phyloP scores from a whole-genome alignment of 2,797 vertebrate genomes.

The Alosa sapidissima region DNA sequence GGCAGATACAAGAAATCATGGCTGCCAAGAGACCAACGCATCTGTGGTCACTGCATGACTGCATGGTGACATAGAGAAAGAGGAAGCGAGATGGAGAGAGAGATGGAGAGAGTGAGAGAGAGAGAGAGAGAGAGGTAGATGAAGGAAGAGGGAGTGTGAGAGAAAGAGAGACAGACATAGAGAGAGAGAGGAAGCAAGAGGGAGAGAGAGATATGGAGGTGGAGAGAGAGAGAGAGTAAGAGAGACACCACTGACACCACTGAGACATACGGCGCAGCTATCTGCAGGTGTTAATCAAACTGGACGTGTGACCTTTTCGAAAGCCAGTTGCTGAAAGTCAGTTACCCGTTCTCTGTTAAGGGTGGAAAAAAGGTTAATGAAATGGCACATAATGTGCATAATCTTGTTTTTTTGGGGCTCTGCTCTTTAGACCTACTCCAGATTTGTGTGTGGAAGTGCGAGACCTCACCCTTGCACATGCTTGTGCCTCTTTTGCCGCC shows the following conservation, averaged over 20 bases:
- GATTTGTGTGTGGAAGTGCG: not conserved
- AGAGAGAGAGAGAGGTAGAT: not conserved
- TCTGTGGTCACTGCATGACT: no score
- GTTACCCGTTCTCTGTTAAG: not conserved
- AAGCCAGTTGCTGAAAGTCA: constrained; percentile 7
- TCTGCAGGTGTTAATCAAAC: constrained; percentile 21
- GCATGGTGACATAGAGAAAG: no score
- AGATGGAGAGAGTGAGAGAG: not conserved
- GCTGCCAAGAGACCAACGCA: no score
- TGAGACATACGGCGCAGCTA: not conserved
- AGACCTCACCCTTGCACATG: not conserved
- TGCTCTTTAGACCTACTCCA: not conserved
- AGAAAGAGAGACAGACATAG: not conserved
- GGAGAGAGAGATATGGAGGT: not conserved
- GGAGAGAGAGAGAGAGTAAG: not conserved
- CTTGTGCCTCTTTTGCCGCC: no score
- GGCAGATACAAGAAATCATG: no score
- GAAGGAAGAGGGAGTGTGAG: no score
- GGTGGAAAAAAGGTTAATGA: constrained; percentile 13
- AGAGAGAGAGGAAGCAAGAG: not conserved
- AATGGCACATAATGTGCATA: not conserved
- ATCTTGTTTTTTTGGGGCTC: not conserved
- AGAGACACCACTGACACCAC: not conserved
- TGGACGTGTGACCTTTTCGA: not conserved
- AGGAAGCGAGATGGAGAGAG: no score